Base-by-base conservation (phyloP, 2,113 vertebrate genomes). In the Thunnus maccoyii region DNA sequence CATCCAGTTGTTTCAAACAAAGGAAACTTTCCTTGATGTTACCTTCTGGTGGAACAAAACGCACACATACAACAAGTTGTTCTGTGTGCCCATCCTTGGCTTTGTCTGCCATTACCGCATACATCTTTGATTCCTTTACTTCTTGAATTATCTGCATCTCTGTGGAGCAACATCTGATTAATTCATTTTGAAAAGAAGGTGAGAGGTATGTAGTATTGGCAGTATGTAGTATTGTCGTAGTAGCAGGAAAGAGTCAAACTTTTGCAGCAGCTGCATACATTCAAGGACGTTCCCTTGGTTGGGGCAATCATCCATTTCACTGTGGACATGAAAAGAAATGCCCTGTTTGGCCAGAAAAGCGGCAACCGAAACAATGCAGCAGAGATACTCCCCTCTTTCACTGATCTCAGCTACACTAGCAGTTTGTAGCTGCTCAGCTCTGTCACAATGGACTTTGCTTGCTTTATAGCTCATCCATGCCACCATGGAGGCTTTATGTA, bases 211-310 rank as follows among this genome's bases (percentile, higher is more conserved):
- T 25, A 3, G 15, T 14, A 20, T 46, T 44, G 41, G 61, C 8
- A 30, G 27, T 30, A 30, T 11, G 61, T n/a, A 4, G 41, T 46
- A 46, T 63, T 2, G 14, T 18, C 6, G 36, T 63, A 2, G 14
- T 18, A 7, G 36, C 9, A 63, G 36, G 12, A 63, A 85, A 56
- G 72, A 60, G 46, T 85, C 61, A 54, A 72, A 72, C 36, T 85
- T 36, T 60, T 61, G 64, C n/a, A 65, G 20, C 4, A 65, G 41
- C 3, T 65, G 4, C 62, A 65, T 47, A 3, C 51, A 72, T 54
- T 50, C 78, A 60, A 85, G 44, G 51, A 85, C 58, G 60, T 76
- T 80, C 10, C 69, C 70, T 67, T 36, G 61, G 7, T 80, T 71
- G 22, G 22, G 22, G 22, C 22, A 22, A 22, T 22, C 22, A 22